Evolutionary conservation across 2,888 invertebrate genomes (phyloP), one percentile per base, ranked within the genome.

Genomic region (Drosophila nigricruria): DNA sequence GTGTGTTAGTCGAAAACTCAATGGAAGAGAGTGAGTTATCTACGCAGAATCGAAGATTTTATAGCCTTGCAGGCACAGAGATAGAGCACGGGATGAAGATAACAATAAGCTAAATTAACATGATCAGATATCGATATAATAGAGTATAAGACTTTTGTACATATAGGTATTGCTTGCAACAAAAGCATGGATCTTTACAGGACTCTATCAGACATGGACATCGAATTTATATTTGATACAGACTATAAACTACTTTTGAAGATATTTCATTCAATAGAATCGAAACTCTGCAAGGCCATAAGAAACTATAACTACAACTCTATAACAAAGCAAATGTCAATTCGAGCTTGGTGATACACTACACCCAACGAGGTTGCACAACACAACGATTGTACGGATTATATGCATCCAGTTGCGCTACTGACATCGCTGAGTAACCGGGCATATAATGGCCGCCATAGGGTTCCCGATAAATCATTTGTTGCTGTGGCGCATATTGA

Each of bases 361-460:
- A 86, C 86, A 89, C 70, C 87, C 79, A 89, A 71, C 71, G 71
- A 2, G 84, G 77, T 20, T 72, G 63, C 16, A 79, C 66, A 34
- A 40, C 50, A 50, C 42, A 54, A 5, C 36, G 52, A 10, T 40
- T 56, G 14, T 32, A 32, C 16, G 42, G 61, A 14, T 47, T 42
- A 10, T 32, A 34, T 5, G n/a, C 38, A 10, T 42, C 32, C 10
- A 63, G 43, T 30, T 59, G 60, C 8, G 43, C 64, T 47, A 4
- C 38, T 14, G 23, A 32, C 49, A 45, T 27, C 1, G 14, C 49
- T 66, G 34, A 47, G 65, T 53, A 18, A 40, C 30, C 9, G 3
- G n/a, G 45, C 25, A 64, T 16, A 32, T 34, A 25, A 42, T 62
- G 49, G 2, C 20, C 10, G 1, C 27, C 10, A 43, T 43, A 52